Conservation (phyloP, 2,797 vertebrate species). For the Champsocephalus gunnari region DNA sequence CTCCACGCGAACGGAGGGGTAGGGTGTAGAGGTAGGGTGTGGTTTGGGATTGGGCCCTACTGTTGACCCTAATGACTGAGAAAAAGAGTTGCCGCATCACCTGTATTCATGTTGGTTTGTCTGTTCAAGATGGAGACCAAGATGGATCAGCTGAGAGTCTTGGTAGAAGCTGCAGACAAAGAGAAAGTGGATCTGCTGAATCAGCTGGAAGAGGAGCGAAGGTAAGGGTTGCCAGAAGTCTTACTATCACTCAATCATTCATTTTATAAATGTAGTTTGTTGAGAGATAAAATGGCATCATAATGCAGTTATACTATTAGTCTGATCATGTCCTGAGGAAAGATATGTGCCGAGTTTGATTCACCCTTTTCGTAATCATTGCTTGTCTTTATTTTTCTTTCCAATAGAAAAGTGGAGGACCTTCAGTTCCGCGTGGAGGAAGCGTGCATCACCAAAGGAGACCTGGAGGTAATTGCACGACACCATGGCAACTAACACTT, state of each 20-base stretch:
- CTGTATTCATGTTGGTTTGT: slow-evolving; percentile 23
- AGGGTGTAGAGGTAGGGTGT: too few species aligned
- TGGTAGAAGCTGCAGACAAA: slow-evolving; percentile 97
- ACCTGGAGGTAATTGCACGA: slow-evolving; percentile 93
- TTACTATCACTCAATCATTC: background rate
- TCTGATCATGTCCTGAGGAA: slow-evolving; percentile 3
- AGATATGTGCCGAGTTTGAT: background rate
- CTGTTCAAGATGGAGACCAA: slow-evolving; percentile 94
- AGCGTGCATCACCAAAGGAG: slow-evolving; percentile 99
- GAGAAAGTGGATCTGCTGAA: slow-evolving; percentile 98
- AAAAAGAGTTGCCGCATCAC: background rate
- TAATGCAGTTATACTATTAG: slow-evolving; percentile 8
- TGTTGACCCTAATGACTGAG: background rate
- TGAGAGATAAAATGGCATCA: background rate
- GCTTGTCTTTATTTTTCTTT: background rate
- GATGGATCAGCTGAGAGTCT: slow-evolving; percentile 95
- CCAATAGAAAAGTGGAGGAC: slow-evolving; percentile 95
- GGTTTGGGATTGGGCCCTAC: background rate
- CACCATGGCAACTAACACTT: background rate
- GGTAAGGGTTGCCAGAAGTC: slow-evolving; percentile 86
- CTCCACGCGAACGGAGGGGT: too few species aligned
- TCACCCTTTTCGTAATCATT: slow-evolving; percentile 6
- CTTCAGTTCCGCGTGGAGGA: slow-evolving; percentile 99
- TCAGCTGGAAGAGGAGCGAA: slow-evolving; percentile 97
- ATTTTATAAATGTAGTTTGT: background rate